Base-by-base conservation (phyloP, 2,113 vertebrate genomes). In the Mionectes macconnelli region DNA sequence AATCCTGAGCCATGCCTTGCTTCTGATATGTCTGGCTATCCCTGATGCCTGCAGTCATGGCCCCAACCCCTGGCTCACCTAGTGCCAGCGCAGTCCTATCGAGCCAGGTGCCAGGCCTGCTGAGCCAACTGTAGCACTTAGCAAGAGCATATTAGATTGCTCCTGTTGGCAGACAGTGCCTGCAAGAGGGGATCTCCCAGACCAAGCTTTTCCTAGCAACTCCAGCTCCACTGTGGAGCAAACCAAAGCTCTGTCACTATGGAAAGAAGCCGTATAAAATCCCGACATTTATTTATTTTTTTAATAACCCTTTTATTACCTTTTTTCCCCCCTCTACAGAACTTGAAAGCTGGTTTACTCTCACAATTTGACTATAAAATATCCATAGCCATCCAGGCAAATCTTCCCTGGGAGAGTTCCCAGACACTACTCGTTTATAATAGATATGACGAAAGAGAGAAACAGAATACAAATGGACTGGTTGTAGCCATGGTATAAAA, bases 371-470 rank as follows among this genome's bases (percentile, higher is more conserved):
- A 96, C 95, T 96, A 94, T 96, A 97, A 97, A 97, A 96, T 96
- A 97, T 97, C 97, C 79, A 77, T 89, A 96, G 96, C 92, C 90
- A 96, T 97, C 97, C 96, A 97, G 94, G 96, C 97, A 97, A 97
- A 97, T 97, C 96, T 97, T 97, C 89, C 96, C 96, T 96, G 95
- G 80, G 96, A 97, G 97, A 97, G 76, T 96, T 96, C 83, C 87
- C 95, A 96, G 97, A 95, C 97, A 96, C 87, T 96, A 77, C 96
- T 97, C 90, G 89, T 96, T 97, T 97, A 97, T 97, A 97, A 97
- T 97, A 97, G 96, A 97, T 97, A 96, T 96, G 97, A 97, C 67
- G 76, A 96, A 97, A 95, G 95, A 95, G 88, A 95, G 97, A 97
- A 91, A 63, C 90, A 72, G 96, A 97, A 97, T 97, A 96, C 96